Evolutionary conservation across 2,113 vertebrate species (phyloP), one percentile per base, ranked within the genome.

Genomic region (Neogale vison): DNA sequence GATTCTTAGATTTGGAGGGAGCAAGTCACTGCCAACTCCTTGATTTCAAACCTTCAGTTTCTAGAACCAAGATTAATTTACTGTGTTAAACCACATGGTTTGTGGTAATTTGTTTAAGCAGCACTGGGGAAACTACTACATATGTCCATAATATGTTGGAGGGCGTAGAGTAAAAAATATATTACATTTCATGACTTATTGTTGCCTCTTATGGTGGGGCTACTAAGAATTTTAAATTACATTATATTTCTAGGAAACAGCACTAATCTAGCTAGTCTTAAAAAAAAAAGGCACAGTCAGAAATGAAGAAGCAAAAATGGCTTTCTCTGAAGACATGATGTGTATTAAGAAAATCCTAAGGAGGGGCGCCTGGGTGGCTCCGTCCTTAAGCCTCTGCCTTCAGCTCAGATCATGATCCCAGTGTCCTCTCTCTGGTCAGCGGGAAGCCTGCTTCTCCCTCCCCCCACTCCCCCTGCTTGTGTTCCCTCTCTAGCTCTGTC

Each of bases 151-250:
- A 34, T 55, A 88, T 84, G 83, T 76, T 45, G 50, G 52, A 72
- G 3, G 1, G 12, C 63, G 6, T 80, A 12, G 5, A 61, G 84
- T 52, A 45, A 87, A 95, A 89, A 90, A 34, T 13, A 24, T 24
- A 63, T 71, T 61, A 69, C 72, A 71, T 85, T 90, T 90, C 74
- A 85, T 59, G 36, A 63, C 18, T 76, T 76, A 86, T 7, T 61
- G 17, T 86, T 90, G 85, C 20, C 21, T 69, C 34, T 90, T 63
- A 55, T 31, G 42, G 29, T 52, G 36, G 39, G 12, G 5, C 67
- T 76, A 83, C 81, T 47, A 63, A 89, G 96, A 76, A 47, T 31
- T 81, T 71, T 57, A 87, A 93, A 93, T 89, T 39, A 72, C 52
- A 52, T 12, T 72, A 6, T 59, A 94, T 86, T 94, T 94, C 55